A percentile compares a stretch with the other conserved stretches of the same genome.
Conservation (phyloP, 2,797 vertebrate genomes). For the Acropternis orthonyx region DNA sequence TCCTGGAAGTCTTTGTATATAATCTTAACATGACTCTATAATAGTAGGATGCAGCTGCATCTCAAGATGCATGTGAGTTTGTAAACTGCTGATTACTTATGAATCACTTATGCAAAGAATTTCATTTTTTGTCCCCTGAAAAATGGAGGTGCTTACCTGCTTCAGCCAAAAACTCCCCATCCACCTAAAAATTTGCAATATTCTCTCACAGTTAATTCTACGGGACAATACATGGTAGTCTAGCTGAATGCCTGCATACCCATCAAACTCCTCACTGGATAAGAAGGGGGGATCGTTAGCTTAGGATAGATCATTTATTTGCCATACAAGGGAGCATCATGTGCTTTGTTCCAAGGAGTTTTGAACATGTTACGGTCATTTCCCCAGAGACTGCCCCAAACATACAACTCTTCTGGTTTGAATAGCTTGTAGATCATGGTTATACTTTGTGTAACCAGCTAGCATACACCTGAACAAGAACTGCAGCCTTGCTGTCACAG, state of each 20-base stretch:
- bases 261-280: not conserved
- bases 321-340: not conserved
- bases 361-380: not conserved
- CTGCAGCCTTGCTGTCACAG: not conserved
- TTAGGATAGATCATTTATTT: not conserved
- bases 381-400: not conserved
- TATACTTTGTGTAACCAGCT: not conserved
- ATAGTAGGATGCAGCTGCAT: not conserved
- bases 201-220: not conserved
- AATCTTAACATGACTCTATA: not conserved
- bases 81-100: not conserved
- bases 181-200: not conserved
- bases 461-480: not conserved
- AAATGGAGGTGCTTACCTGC: not conserved
- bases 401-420: not conserved
- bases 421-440: not conserved
- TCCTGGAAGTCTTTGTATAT: not conserved
- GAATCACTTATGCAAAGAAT: not conserved
- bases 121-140: not conserved
- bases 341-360: not conserved
- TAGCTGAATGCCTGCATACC: not conserved
- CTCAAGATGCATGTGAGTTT: not conserved
- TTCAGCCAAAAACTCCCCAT: not conserved
- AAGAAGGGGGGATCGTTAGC: not conserved
- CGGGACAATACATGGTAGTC: not conserved